Base-by-base conservation (phyloP, 2,888 invertebrate species). In the Papilio gigon region DNA sequence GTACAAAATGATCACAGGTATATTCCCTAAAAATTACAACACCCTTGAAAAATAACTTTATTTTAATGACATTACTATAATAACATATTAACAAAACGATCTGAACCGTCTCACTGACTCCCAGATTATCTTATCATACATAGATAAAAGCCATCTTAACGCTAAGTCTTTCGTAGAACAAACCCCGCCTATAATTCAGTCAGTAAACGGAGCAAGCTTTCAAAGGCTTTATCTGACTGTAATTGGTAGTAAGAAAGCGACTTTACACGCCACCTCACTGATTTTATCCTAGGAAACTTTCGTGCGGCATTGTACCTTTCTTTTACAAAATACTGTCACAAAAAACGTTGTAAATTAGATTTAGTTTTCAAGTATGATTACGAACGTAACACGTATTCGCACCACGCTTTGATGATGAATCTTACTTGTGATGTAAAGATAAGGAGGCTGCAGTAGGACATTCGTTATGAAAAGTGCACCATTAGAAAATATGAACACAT, bases 171-270 rank as follows among this genome's bases (percentile, higher is more conserved):
- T 62, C 37, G 37, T 64, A 35, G 58, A 20, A 64, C 59, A 59
- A 58, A 37, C 64, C 69, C 60, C 67, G 64, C 42, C 70, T 59
- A 44, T 64, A 64, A 59, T 59, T 59, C 64, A 64, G 59, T 64
- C 68, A 71, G 68, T 71, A 77, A 76, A 64, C 64, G 80, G 77
- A 76, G 81, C 79, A 75, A 77, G 80, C 80, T 82, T 81, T 82
- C 82, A 81, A 80, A 80, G 83, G 84, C 83, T 85, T 86, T 87
- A 88, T 86, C 87, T 86, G 72, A 74, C 73, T 61, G 84, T 88
- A 88, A 88, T 88, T 88, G 87, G 84, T 86, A 85, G 85, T 88
- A 87, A 85, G 84, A 80, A 80, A 77, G 80, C 77, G 76, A 82
- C 78, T 87, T 86, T 87, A 87, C 81, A 75, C 71, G 71, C 63